Evolutionary conservation across 2,888 invertebrate species (phyloP).

Genomic region (Leucophenga montana): DNA sequence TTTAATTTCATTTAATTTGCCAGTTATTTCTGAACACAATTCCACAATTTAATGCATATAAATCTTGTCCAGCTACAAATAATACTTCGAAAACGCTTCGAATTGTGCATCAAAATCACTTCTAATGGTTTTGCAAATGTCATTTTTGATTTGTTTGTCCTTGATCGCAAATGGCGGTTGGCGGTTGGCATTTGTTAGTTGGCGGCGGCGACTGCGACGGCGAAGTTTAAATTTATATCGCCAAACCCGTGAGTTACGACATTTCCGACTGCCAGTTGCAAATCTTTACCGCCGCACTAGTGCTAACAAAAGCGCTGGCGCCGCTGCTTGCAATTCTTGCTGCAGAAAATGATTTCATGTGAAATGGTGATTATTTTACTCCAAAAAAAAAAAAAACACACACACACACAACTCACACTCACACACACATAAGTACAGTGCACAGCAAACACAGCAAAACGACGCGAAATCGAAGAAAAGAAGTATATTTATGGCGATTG

Average conservation of each 20-base stretch:
- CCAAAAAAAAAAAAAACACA: slow-evolving; percentile 52
- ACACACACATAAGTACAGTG: slow-evolving; percentile 14
- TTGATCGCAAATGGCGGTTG: slow-evolving; percentile 48
- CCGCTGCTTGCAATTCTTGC: slow-evolving; percentile 54
- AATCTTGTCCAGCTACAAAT: neutral
- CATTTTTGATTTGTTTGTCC: slow-evolving; percentile 65
- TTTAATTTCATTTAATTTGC: no score
- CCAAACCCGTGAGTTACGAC: slow-evolving; percentile 21
- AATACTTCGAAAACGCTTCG: slow-evolving; percentile 15
- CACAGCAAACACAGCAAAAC: slow-evolving; percentile 8
- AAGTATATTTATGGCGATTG: slow-evolving; percentile 53
- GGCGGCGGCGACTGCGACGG: neutral
- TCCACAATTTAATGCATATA: neutral
- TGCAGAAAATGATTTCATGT: slow-evolving; percentile 71
- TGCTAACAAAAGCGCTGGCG: slow-evolving; percentile 37
- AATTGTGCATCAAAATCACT: slow-evolving; percentile 22
- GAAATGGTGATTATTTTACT: slow-evolving; percentile 70
- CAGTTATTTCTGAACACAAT: no score
- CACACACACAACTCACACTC: slow-evolving; percentile 19
- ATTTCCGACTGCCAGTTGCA: slow-evolving; percentile 39
- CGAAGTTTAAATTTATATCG: slow-evolving; percentile 21
- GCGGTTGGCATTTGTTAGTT: no score
- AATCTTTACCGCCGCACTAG: slow-evolving; percentile 43
- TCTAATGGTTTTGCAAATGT: slow-evolving; percentile 44
- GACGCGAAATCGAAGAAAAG: slow-evolving; percentile 32